A percentile compares a stretch with the other conserved stretches of the same genome.
Evolutionary conservation across 2,888 invertebrate genomes (phyloP).

Genomic region (Dioctria linearis): DNA sequence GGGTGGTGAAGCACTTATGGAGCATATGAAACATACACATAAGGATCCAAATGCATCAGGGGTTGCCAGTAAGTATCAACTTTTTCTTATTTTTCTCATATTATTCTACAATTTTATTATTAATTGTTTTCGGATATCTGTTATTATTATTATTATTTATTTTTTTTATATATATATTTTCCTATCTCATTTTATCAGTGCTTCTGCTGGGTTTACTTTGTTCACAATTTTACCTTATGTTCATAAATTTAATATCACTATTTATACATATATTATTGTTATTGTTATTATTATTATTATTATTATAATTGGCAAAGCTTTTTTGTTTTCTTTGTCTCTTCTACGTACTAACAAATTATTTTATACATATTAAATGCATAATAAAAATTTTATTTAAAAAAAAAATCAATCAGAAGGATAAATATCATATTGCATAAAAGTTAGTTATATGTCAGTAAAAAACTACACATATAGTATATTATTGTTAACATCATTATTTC

Average conservation of each 20-base stretch:
- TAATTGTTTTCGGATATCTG: not conserved
- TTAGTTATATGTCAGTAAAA: too few relatives aligned
- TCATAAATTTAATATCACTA: not conserved
- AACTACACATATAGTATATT: too few relatives aligned
- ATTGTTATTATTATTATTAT: not conserved
- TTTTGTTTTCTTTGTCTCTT: not conserved
- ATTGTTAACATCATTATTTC: too few relatives aligned
- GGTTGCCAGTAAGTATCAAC: slow-evolving; percentile 61
- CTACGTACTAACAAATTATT: not conserved
- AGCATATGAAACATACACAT: slow-evolving; percentile 96
- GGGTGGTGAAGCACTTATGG: slow-evolving; percentile 93
- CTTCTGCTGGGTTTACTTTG: too few relatives aligned
- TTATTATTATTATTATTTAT: not conserved
- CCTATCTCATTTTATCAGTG: too few relatives aligned
- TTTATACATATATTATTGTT: not conserved
- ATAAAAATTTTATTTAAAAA: too few relatives aligned
- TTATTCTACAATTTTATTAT: not conserved
- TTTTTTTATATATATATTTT: not conserved
- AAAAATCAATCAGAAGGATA: too few relatives aligned
- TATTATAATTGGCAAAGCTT: slow-evolving; percentile 9
- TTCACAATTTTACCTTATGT: not conserved
- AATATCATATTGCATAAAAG: too few relatives aligned
- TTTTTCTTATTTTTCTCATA: slow-evolving; percentile 13
- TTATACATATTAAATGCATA: too few relatives aligned
- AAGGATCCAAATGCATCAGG: slow-evolving; percentile 81